phyloP scores from a whole-genome alignment of 2,888 invertebrate genomes.

The Cryptops parisi region DNA sequence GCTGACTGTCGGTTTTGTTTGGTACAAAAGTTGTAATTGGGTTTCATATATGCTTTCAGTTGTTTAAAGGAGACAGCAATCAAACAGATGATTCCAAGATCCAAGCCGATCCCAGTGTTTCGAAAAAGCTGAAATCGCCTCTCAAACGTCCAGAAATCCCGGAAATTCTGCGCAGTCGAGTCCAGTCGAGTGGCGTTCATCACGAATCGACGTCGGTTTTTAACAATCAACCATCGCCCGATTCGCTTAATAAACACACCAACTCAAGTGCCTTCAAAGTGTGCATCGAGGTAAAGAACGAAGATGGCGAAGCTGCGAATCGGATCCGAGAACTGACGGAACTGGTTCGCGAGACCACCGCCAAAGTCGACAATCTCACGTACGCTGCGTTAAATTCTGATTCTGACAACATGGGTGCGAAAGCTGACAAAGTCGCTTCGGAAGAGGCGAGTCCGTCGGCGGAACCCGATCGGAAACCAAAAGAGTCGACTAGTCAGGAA shows the following conservation, averaged over 20 bases:
- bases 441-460: too few relatives aligned
- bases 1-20: too few relatives aligned
- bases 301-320: not conserved
- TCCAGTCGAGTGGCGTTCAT: not conserved
- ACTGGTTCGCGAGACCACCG: conserved; percentile 15
- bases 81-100: too few relatives aligned
- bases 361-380: conserved; percentile 14
- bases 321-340: conserved; percentile 6
- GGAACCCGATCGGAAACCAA: too few relatives aligned
- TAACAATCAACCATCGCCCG: not conserved
- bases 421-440: not conserved
- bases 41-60: too few relatives aligned
- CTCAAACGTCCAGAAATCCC: conserved; percentile 17
- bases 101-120: too few relatives aligned
- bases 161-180: conserved; percentile 14
- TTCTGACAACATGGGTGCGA: not conserved
- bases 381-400: conserved; percentile 11
- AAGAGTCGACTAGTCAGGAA: not conserved
- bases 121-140: too few relatives aligned
- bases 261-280: not conserved
- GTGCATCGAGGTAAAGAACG: not conserved
- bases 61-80: too few relatives aligned
- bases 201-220: not conserved
- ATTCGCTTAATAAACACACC: not conserved
- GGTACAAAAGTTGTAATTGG: too few relatives aligned